Evolutionary conservation across 2,888 invertebrate species (phyloP).

Genomic region (Maniola hyperantus): DNA sequence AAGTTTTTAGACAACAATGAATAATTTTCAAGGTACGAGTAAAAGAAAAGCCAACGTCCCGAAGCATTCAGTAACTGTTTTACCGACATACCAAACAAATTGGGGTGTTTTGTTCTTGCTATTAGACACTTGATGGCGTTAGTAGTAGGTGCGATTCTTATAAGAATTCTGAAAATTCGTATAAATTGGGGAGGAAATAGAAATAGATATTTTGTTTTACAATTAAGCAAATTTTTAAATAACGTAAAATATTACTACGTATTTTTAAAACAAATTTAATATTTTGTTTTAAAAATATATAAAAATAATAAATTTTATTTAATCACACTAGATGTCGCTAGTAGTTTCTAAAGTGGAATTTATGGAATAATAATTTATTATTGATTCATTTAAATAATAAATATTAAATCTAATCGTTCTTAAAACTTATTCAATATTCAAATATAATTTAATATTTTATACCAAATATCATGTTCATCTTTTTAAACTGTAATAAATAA

Average conservation of each 20-base stretch:
- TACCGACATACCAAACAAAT: slow-evolving; percentile 53
- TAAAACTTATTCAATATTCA: too few relatives aligned
- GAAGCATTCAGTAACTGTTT: slow-evolving; percentile 57
- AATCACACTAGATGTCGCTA: slow-evolving; percentile 33
- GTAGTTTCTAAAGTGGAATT: not conserved
- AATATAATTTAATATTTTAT: too few relatives aligned
- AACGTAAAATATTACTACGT: not conserved
- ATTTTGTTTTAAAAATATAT: not conserved
- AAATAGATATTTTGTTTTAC: not conserved
- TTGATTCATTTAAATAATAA: not conserved
- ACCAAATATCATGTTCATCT: too few relatives aligned
- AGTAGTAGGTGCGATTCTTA: slow-evolving; percentile 24
- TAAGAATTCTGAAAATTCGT: slow-evolving; percentile 22
- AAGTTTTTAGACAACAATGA: not conserved
- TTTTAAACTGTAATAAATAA: too few relatives aligned
- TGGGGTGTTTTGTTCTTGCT: slow-evolving; percentile 42
- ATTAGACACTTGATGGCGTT: slow-evolving; percentile 58
- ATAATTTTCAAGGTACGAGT: not conserved
- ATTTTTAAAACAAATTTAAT: not conserved
- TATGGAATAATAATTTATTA: not conserved
- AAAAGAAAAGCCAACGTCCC: slow-evolving; percentile 43
- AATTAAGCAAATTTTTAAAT: not conserved
- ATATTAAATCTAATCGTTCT: too few relatives aligned
- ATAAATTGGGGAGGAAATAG: too few relatives aligned
- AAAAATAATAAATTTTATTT: not conserved